Evolutionary conservation across 2,888 invertebrate genomes (phyloP).

Genomic region (Harpagoxenus sublaevis): DNA sequence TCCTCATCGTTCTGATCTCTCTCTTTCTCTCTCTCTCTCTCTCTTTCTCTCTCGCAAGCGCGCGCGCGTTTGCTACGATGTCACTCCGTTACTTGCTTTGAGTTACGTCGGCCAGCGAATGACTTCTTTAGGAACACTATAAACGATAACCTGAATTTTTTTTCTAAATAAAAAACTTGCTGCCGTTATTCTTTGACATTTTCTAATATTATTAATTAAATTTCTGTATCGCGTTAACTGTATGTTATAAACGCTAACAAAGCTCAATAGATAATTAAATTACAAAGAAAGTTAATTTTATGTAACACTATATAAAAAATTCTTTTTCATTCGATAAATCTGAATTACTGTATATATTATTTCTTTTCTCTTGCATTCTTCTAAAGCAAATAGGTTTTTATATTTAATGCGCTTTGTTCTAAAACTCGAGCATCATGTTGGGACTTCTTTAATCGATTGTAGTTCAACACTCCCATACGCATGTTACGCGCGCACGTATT

Average conservation of each 20-base stretch:
- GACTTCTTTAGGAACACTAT: not conserved
- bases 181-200: not conserved
- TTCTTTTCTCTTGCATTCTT: not conserved
- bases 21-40: slow-evolving; percentile 29
- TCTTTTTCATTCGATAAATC: not conserved
- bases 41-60: not conserved
- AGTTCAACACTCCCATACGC: too few relatives aligned
- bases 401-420: not conserved
- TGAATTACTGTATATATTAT: not conserved
- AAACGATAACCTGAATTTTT: not conserved
- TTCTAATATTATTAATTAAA: not conserved
- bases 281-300: not conserved
- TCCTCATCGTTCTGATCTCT: slow-evolving; percentile 18
- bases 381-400: not conserved
- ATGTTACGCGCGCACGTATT: too few relatives aligned
- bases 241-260: not conserved
- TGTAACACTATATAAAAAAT: not conserved
- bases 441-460: too few relatives aligned
- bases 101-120: not conserved
- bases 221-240: not conserved
- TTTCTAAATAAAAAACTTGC: not conserved
- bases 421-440: too few relatives aligned
- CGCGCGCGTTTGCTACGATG: not conserved
- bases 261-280: not conserved
- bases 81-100: not conserved